phyloP scores from a whole-genome alignment of 2,797 vertebrate genomes.

The Columba guinea region DNA sequence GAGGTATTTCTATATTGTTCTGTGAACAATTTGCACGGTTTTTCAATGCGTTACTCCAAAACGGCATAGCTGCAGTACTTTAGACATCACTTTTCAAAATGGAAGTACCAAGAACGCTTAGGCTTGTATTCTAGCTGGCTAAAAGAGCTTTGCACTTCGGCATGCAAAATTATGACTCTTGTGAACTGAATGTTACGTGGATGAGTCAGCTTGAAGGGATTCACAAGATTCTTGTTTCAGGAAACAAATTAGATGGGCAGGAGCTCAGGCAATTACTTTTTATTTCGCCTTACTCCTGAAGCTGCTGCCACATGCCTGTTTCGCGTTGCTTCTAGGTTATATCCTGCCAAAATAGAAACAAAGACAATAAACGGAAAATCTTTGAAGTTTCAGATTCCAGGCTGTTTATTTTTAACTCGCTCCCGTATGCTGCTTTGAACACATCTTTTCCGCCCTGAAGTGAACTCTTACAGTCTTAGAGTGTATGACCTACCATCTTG shows the following conservation, averaged over 20 bases:
- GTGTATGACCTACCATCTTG: background rate
- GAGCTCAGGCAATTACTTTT: background rate
- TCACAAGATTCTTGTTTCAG: background rate
- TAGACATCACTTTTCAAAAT: background rate
- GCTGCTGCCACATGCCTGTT: background rate
- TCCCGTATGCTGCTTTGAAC: background rate
- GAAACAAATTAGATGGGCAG: background rate
- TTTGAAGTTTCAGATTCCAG: conserved; percentile 32
- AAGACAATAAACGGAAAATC: conserved; percentile 54
- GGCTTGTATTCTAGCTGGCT: background rate
- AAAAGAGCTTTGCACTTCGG: background rate
- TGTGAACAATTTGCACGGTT: background rate
- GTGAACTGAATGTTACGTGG: background rate
- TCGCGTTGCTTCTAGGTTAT: background rate
- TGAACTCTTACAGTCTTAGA: background rate
- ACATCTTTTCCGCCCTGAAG: background rate
- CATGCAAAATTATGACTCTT: background rate
- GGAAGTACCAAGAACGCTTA: background rate
- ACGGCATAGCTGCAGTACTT: background rate
- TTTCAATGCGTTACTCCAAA: background rate
- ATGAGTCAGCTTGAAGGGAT: conserved; percentile 23
- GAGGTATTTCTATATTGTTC: background rate
- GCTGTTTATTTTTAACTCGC: conserved; percentile 41
- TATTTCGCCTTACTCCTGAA: background rate
- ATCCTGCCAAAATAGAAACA: conserved; percentile 12